These are phyloP conservation scores for Pithys albifrons DNA, from an alignment of 2,113 vertebrate species.

Conservation along the genomic window DNA sequence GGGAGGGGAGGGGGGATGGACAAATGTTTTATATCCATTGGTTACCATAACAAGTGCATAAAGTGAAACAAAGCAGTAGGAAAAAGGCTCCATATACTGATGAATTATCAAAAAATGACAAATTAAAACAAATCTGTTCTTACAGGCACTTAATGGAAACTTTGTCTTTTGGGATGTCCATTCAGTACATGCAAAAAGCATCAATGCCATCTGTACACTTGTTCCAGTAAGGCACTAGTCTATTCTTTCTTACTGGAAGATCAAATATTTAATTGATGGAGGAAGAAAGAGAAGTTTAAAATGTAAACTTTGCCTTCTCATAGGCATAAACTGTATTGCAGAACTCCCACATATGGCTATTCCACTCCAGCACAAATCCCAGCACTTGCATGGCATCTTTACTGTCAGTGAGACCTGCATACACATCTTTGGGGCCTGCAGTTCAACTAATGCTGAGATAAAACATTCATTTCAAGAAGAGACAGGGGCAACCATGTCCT, in stretches of 20 bases:
- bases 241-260: background rate
- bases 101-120: background rate
- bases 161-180: background rate
- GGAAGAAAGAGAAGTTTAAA: background rate
- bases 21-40: background rate
- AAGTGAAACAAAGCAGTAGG: background rate
- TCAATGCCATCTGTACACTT: background rate
- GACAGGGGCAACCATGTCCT: background rate
- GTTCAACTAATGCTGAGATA: background rate
- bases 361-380: background rate
- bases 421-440: background rate
- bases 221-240: background rate
- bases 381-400: background rate
- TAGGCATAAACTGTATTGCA: background rate
- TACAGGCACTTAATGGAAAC: background rate
- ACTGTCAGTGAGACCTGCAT: background rate
- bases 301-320: background rate
- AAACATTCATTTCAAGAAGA: background rate
- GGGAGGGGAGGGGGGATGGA: background rate
- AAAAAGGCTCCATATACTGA: background rate
- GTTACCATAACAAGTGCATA: background rate
- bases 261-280: background rate
- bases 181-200: background rate
- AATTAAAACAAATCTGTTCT: constrained; percentile 3
- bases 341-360: background rate